Evolutionary conservation across 2,113 vertebrate genomes (phyloP).

Genomic region (Toxostoma redivivum): DNA sequence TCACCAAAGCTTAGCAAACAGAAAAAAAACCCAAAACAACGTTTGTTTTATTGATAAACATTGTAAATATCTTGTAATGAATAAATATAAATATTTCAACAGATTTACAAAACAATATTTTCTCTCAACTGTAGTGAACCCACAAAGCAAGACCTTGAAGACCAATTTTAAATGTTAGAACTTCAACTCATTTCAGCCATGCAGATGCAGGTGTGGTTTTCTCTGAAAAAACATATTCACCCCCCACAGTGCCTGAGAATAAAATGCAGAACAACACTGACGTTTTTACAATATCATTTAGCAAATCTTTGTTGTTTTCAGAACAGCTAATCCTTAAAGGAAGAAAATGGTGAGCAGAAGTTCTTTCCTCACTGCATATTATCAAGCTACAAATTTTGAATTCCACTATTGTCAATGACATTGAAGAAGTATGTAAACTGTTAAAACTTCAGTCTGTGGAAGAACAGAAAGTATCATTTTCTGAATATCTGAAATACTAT

Average conservation of each 20-base stretch:
- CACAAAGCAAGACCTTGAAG: background rate
- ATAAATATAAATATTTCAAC: background rate
- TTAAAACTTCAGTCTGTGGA: background rate
- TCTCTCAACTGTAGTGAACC: background rate
- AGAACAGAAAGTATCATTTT: background rate
- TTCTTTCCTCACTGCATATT: background rate
- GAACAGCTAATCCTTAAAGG: background rate
- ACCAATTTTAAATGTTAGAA: background rate
- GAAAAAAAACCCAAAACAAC: background rate
- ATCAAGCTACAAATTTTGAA: constrained; percentile 2
- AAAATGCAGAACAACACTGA: background rate
- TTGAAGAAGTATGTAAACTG: background rate
- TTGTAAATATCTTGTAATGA: background rate
- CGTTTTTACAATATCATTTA: background rate
- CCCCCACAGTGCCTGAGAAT: background rate
- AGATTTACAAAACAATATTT: background rate
- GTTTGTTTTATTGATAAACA: background rate
- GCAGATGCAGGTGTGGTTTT: background rate
- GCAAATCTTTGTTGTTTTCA: background rate
- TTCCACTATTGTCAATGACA: background rate
- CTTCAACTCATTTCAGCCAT: background rate
- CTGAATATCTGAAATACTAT: background rate
- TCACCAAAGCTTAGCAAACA: background rate
- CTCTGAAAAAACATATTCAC: background rate
- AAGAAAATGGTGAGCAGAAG: background rate